Evolutionary conservation across 1,140 invertebrate genomes (phyloP).

Genomic region (Papilio polyxenes): DNA sequence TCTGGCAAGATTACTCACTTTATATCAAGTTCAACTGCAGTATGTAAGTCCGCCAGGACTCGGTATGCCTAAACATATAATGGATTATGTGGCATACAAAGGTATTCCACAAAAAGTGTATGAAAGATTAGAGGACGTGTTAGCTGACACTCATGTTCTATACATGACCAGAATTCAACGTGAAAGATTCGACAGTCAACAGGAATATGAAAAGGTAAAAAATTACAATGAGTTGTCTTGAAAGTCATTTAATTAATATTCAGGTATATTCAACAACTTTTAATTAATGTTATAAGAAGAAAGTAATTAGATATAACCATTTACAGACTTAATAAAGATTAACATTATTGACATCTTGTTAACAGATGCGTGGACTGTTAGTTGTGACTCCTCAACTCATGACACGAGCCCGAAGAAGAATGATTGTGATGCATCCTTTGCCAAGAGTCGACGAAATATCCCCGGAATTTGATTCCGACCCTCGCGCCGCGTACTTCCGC

Average conservation of each 20-base stretch:
- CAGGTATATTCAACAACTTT: not conserved
- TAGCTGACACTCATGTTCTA: slow-evolving; percentile 96
- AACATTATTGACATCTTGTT: slow-evolving; percentile 42
- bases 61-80: slow-evolving; percentile 94
- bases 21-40: slow-evolving; percentile 93
- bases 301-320: not conserved
- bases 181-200: slow-evolving; percentile 92
- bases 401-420: slow-evolving; percentile 95
- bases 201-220: slow-evolving; percentile 93
- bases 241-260: slow-evolving; percentile 9
- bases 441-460: slow-evolving; percentile 97
- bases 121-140: slow-evolving; percentile 88
- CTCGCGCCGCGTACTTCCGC: slow-evolving; percentile 98
- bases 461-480: slow-evolving; percentile 96
- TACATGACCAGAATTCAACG: slow-evolving; percentile 99
- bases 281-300: not conserved
- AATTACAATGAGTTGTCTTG: slow-evolving; percentile 43
- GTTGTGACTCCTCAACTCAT: slow-evolving; percentile 97
- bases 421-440: slow-evolving; percentile 98
- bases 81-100: slow-evolving; percentile 88
- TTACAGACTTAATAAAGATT: not conserved
- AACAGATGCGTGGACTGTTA: slow-evolving; percentile 91
- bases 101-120: slow-evolving; percentile 90
- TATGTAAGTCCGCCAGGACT: slow-evolving; percentile 95
- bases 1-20: slow-evolving; percentile 92